Conservation (phyloP, 2,797 vertebrate genomes). For the Chaetophractus vellerosus region DNA sequence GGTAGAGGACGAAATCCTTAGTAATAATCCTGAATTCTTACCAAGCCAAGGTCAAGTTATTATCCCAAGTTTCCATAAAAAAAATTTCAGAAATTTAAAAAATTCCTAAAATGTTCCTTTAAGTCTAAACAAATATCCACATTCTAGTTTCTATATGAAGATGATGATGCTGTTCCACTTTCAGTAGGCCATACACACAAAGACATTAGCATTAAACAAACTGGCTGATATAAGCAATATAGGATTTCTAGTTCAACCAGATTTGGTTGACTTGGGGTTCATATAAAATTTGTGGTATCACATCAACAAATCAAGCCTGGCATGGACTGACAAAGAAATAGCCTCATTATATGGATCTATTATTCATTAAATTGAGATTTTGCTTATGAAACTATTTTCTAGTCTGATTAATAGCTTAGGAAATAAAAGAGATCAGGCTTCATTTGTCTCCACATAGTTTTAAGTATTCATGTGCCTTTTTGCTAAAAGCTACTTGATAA, state of each 20-base stretch:
- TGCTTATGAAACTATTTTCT: slow-evolving; percentile 11
- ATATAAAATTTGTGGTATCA: slow-evolving; percentile 22
- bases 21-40: not conserved
- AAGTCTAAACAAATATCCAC: slow-evolving; percentile 6
- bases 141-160: slow-evolving; percentile 16
- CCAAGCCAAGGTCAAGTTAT: not conserved
- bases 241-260: slow-evolving; percentile 20
- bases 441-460: slow-evolving; percentile 27
- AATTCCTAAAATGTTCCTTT: slow-evolving; percentile 36
- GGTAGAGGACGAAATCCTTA: slow-evolving; percentile 4
- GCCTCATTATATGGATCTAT: not conserved
- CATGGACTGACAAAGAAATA: slow-evolving; percentile 12
- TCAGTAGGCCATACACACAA: not conserved
- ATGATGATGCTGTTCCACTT: not conserved
- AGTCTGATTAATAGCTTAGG: slow-evolving; percentile 29
- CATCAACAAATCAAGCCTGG: not conserved
- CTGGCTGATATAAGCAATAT: not conserved
- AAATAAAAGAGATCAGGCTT: slow-evolving; percentile 54
- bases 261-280: not conserved
- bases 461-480: slow-evolving; percentile 20
- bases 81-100: slow-evolving; percentile 54
- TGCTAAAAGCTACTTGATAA: slow-evolving; percentile 65
- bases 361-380: slow-evolving; percentile 22
- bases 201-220: not conserved
- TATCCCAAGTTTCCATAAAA: slow-evolving; percentile 60